phyloP scores from a whole-genome alignment of 2,113 vertebrate species.

The Plecotus auritus region DNA sequence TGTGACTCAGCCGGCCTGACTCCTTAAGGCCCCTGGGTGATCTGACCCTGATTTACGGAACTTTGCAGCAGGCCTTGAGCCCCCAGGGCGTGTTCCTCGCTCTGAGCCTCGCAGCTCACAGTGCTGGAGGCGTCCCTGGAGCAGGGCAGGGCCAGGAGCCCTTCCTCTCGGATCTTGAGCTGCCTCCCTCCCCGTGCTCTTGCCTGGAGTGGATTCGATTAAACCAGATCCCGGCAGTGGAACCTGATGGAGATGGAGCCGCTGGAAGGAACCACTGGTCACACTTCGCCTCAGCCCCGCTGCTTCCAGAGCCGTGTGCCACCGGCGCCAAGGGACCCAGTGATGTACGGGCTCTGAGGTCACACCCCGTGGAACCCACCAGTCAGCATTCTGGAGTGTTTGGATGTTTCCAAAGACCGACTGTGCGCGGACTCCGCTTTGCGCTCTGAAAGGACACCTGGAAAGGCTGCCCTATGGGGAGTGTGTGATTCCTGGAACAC shows the following conservation, averaged over 20 bases:
- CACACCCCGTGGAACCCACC: fast-evolving
- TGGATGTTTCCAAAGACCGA: neutral
- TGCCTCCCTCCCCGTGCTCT: neutral
- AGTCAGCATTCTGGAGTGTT: fast-evolving
- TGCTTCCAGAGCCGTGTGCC: fast-evolving
- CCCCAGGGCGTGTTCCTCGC: fast-evolving
- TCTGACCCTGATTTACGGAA: neutral
- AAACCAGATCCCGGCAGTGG: neutral
- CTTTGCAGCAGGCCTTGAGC: neutral
- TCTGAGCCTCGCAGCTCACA: neutral
- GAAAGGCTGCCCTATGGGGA: neutral
- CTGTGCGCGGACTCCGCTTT: fast-evolving
- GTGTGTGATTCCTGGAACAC: neutral
- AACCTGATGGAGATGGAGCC: fast-evolving
- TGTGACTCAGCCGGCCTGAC: too few species aligned
- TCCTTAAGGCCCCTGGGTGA: neutral
- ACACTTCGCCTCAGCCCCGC: fast-evolving
- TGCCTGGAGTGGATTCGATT: neutral
- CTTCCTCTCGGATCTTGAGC: too few species aligned
- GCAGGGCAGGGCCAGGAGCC: neutral
- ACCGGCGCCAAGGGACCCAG: fast-evolving
- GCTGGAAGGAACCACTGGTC: too few species aligned
- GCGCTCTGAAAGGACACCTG: neutral
- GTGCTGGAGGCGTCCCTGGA: neutral
- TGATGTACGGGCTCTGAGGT: neutral